These are phyloP conservation scores for Coptotermes formosanus DNA, from an alignment of 1,140 invertebrate genomes.

Conservation along the genomic window DNA sequence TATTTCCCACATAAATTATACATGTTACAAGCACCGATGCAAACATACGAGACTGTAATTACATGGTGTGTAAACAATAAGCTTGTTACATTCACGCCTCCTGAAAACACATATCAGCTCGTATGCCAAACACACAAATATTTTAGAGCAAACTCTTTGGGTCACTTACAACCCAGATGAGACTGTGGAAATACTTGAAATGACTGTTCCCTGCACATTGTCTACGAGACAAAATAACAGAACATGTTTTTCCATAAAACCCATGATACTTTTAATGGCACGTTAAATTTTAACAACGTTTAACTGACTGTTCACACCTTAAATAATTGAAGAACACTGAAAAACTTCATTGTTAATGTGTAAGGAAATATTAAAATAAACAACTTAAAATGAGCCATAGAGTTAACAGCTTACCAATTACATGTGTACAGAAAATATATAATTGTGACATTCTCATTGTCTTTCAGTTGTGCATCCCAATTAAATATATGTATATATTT, in stretches of 20 bases:
- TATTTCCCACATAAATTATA: too few relatives aligned
- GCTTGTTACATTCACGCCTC: background rate
- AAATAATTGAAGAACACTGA: background rate
- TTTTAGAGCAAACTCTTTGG: background rate
- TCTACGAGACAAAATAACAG: background rate
- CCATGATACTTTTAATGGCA: slow-evolving; percentile 4
- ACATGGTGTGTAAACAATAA: background rate
- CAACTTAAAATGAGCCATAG: background rate
- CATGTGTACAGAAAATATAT: background rate
- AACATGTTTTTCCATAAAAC: background rate
- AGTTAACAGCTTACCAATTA: background rate
- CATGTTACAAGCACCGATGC: too few relatives aligned
- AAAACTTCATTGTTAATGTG: background rate
- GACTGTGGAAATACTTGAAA: background rate
- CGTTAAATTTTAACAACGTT: background rate
- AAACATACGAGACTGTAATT: too few relatives aligned
- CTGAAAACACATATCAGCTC: background rate
- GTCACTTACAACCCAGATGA: background rate
- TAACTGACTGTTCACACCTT: background rate
- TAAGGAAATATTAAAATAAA: background rate
- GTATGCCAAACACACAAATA: background rate
- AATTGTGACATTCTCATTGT: background rate
- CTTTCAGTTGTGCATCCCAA: background rate
- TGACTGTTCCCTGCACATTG: background rate
- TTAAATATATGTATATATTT: slow-evolving; percentile 12